These are phyloP conservation scores for Pseudocheirus occidentalis DNA, from an alignment of 2,797 vertebrate genomes.

Conservation along the genomic window DNA sequence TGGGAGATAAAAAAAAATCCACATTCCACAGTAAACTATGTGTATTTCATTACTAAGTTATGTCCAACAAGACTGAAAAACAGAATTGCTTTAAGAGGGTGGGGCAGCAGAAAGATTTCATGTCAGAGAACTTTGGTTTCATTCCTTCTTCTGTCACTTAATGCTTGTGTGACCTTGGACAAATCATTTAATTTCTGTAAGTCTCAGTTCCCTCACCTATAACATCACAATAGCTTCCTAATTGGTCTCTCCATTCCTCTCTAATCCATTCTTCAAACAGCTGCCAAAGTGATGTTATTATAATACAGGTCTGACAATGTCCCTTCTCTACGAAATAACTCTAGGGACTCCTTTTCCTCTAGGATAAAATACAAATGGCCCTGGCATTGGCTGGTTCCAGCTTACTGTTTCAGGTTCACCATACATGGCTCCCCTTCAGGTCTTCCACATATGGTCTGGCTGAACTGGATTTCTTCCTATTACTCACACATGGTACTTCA, in stretches of 20 bases:
- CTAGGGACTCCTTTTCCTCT: not conserved
- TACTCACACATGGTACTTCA: not conserved
- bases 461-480: not conserved
- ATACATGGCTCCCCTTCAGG: not conserved
- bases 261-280: not conserved
- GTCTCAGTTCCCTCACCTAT: not conserved
- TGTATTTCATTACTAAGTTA: not conserved
- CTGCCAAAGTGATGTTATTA: no score
- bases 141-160: not conserved
- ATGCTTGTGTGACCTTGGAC: not conserved
- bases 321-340: not conserved
- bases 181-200: not conserved
- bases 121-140: not conserved
- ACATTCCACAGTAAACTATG: not conserved
- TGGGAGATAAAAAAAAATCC: not conserved
- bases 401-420: not conserved
- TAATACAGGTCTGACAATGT: not conserved
- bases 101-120: not conserved
- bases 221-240: not conserved
- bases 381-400: not conserved
- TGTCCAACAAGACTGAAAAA: not conserved
- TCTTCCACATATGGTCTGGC: not conserved
- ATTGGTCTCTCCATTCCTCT: not conserved
- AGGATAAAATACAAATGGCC: not conserved
- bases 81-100: not conserved